Evolutionary conservation across 2,797 vertebrate species (phyloP).

Genomic region (Artibeus jamaicensis): DNA sequence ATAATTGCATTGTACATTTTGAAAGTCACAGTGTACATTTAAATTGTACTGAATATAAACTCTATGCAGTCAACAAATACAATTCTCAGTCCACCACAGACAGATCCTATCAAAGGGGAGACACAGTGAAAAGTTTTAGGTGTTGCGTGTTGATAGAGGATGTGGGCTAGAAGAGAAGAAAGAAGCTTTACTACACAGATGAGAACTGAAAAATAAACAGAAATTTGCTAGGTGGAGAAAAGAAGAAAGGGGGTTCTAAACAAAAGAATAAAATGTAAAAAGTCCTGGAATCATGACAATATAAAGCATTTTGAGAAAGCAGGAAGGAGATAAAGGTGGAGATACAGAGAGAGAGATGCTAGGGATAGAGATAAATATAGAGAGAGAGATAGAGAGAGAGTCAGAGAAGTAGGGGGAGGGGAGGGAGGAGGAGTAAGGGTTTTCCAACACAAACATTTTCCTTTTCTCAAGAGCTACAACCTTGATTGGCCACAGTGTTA

Average conservation of each 20-base stretch:
- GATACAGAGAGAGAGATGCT: fast-evolving
- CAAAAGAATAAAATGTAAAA: not conserved
- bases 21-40: not conserved
- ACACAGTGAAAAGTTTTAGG: not conserved
- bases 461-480: not conserved
- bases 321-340: not conserved
- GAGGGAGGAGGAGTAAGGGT: not conserved
- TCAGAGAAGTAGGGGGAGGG: not conserved
- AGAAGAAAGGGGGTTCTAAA: not conserved
- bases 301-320: not conserved
- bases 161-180: not conserved
- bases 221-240: not conserved
- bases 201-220: not conserved
- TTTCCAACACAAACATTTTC: not conserved
- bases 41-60: not conserved
- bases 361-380: too few relatives aligned
- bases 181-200: not conserved
- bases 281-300: not conserved
- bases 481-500: not conserved
- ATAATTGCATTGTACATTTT: not conserved
- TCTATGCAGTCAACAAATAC: not conserved
- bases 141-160: not conserved
- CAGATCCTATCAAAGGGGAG: not conserved
- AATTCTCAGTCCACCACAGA: not conserved
- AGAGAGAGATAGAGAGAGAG: not conserved